Conservation (phyloP, 2,888 invertebrate genomes). For the Philereme transversata region DNA sequence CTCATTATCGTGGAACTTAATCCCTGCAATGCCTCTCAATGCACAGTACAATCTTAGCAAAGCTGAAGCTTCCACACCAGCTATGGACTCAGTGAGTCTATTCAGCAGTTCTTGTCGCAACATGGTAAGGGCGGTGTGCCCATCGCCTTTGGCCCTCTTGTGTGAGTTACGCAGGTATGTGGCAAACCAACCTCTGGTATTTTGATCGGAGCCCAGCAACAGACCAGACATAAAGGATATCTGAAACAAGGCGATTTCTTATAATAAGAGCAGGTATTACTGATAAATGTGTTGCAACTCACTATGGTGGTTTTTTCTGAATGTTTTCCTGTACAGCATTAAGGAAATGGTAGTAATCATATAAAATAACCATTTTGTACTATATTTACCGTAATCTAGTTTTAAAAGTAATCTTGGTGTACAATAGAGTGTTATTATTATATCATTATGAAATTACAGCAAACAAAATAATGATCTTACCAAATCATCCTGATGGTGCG, state of each 20-base stretch:
- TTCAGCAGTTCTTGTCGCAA: constrained; percentile 91
- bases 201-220: constrained; percentile 94
- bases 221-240: constrained; percentile 95
- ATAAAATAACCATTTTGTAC: too few relatives aligned
- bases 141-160: constrained; percentile 90
- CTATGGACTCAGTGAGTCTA: constrained; percentile 87
- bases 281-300: too few relatives aligned
- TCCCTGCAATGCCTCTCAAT: constrained; percentile 94
- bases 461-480: constrained; percentile 53
- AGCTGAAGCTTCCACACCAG: constrained; percentile 94
- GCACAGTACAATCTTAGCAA: constrained; percentile 95
- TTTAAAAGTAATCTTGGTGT: too few relatives aligned
- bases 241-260: constrained; percentile 48
- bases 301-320: too few relatives aligned
- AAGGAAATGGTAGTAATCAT: too few relatives aligned
- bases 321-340: too few relatives aligned
- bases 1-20: constrained; percentile 97
- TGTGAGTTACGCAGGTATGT: constrained; percentile 94
- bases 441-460: not conserved
- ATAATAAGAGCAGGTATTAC: too few relatives aligned
- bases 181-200: constrained; percentile 96
- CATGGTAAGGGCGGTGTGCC: constrained; percentile 85
- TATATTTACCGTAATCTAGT: too few relatives aligned
- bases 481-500: constrained; percentile 84
- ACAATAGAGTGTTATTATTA: too few relatives aligned